Conservation (phyloP, 2,888 invertebrate species). For the Noctua fimbriata region DNA sequence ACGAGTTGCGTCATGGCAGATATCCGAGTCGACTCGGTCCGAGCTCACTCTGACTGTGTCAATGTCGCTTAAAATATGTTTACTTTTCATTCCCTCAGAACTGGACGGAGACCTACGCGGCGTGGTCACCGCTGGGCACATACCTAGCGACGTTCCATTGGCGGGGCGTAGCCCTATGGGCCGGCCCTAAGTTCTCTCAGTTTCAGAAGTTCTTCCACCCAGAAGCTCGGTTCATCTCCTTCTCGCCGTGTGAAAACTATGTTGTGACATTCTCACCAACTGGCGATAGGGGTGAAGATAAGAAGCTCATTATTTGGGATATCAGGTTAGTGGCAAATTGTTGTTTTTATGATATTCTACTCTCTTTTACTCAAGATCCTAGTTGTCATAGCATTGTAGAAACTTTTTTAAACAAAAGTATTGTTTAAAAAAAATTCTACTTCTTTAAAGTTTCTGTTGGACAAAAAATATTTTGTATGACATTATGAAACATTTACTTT, state of each 20-base stretch:
- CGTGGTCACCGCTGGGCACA: slow-evolving; percentile 99
- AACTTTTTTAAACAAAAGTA: neutral
- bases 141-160: slow-evolving; percentile 99
- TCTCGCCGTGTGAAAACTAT: slow-evolving; percentile 99
- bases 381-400: neutral
- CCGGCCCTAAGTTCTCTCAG: slow-evolving; percentile 97
- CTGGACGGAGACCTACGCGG: slow-evolving; percentile 98
- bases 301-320: slow-evolving; percentile 98
- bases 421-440: too few relatives aligned
- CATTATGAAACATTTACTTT: neutral
- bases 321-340: slow-evolving; percentile 91
- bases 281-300: slow-evolving; percentile 93
- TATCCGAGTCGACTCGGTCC: too few relatives aligned
- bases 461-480: neutral
- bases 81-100: slow-evolving; percentile 88
- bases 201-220: slow-evolving; percentile 97
- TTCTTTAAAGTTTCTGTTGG: too few relatives aligned
- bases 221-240: slow-evolving; percentile 98
- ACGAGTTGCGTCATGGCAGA: too few relatives aligned
- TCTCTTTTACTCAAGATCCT: neutral
- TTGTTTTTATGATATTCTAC: neutral
- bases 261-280: slow-evolving; percentile 98
- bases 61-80: neutral
- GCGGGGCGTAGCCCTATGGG: slow-evolving; percentile 99
- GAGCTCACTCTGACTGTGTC: too few relatives aligned